A percentile compares a stretch with the other conserved stretches of the same genome.
These are phyloP conservation scores for Smithornis capensis DNA, from an alignment of 2,113 vertebrate genomes.

Conservation along the genomic window DNA sequence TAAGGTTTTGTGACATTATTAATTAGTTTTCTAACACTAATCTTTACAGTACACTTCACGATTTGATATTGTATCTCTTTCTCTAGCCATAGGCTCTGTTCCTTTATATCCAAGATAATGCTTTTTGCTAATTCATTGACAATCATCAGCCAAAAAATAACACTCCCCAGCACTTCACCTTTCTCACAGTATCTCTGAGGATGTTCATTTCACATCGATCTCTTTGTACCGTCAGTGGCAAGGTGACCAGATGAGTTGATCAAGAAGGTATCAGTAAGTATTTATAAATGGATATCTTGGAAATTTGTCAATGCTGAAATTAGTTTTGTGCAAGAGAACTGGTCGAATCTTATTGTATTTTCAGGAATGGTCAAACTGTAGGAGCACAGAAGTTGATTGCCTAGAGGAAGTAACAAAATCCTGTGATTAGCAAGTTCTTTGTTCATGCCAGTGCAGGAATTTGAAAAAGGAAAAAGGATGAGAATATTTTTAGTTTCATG, in stretches of 20 bases:
- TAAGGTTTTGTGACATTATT: slow-evolving; percentile 55
- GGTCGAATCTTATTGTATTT: neutral
- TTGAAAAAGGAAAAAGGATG: neutral
- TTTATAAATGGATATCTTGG: neutral
- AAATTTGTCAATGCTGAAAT: neutral
- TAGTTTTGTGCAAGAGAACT: neutral
- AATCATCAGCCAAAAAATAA: neutral
- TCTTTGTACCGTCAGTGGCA: neutral
- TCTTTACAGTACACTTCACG: slow-evolving; percentile 34
- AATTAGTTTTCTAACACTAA: slow-evolving; percentile 39
- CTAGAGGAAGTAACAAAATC: neutral
- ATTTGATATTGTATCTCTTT: neutral
- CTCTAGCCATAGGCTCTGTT: neutral
- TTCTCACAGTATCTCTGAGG: neutral
- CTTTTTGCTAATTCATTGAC: slow-evolving; percentile 40
- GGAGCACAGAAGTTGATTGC: neutral
- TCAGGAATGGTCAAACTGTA: neutral
- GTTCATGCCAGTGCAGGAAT: neutral
- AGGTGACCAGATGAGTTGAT: neutral
- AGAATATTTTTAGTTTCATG: neutral
- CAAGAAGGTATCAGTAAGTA: neutral
- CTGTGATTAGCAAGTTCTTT: neutral
- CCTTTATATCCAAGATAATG: slow-evolving; percentile 39
- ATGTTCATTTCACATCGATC: neutral
- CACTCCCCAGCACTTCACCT: neutral